Percentiles rank a stretch among this genome's conserved stretches.
Conservation (phyloP, 2,113 vertebrate genomes). For the Petrocephalus microphthalmus region DNA sequence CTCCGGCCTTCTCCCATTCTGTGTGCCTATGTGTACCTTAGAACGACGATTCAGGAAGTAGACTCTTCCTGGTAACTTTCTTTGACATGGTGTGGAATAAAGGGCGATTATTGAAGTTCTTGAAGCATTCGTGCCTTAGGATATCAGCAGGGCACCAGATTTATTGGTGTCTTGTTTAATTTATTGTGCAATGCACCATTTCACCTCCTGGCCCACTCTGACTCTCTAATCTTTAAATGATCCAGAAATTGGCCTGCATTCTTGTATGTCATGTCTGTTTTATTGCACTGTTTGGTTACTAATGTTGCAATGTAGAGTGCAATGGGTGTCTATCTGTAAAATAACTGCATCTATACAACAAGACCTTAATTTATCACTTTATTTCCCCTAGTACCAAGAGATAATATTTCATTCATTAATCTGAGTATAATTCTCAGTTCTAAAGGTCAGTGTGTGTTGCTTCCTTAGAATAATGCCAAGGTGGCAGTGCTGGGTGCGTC, state of each 20-base stretch:
- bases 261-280: neutral
- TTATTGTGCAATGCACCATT: neutral
- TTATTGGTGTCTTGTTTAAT: neutral
- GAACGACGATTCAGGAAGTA: neutral
- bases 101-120: neutral
- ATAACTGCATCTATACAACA: neutral
- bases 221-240: neutral
- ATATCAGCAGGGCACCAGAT: neutral
- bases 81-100: neutral
- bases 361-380: neutral
- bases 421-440: neutral
- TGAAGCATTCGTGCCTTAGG: neutral
- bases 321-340: neutral
- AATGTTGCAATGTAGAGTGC: neutral
- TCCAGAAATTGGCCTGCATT: neutral
- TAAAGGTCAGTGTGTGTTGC: neutral
- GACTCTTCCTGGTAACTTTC: neutral
- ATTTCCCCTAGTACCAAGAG: neutral
- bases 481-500: conserved; percentile 90
- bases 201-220: neutral
- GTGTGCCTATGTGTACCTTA: neutral
- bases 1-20: neutral
- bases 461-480: conserved; percentile 70
- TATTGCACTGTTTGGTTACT: neutral
- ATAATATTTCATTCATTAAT: neutral